phyloP scores from a whole-genome alignment of 2,888 invertebrate genomes.

The Drosophila robusta region DNA sequence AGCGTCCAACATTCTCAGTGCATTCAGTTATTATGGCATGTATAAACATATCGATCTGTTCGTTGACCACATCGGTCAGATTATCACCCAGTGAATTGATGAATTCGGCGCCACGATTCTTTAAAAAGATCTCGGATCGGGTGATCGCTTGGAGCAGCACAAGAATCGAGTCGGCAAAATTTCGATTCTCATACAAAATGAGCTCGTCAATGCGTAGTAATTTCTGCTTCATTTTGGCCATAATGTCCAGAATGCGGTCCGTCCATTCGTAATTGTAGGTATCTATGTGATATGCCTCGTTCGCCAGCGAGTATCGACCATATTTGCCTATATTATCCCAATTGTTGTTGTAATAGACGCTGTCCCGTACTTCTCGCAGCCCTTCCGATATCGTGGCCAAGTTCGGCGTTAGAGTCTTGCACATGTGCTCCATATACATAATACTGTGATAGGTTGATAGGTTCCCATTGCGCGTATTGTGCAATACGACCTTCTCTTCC shows the following conservation, averaged over 20 bases:
- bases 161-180: slow-evolving; percentile 25
- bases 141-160: slow-evolving; percentile 19
- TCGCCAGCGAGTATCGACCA: background rate
- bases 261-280: slow-evolving; percentile 23
- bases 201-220: slow-evolving; percentile 32
- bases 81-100: slow-evolving; percentile 34
- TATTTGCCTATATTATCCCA: background rate
- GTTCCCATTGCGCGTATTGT: background rate
- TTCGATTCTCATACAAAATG: slow-evolving; percentile 42
- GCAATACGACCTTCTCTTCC: background rate
- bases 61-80: slow-evolving; percentile 25
- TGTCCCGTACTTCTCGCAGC: background rate
- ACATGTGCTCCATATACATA: slow-evolving; percentile 16
- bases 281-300: slow-evolving; percentile 33
- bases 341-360: background rate
- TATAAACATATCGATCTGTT: slow-evolving; percentile 23
- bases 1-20: slow-evolving; percentile 36
- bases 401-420: slow-evolving; percentile 25
- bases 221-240: slow-evolving; percentile 11
- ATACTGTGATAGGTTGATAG: slow-evolving; percentile 36
- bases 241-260: background rate
- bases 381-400: background rate
- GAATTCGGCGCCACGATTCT: slow-evolving; percentile 8
- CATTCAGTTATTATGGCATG: slow-evolving; percentile 1
- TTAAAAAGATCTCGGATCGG: slow-evolving; percentile 30